Conservation (phyloP, 2,888 invertebrate genomes). For the Lepetodrilus schrolli region DNA sequence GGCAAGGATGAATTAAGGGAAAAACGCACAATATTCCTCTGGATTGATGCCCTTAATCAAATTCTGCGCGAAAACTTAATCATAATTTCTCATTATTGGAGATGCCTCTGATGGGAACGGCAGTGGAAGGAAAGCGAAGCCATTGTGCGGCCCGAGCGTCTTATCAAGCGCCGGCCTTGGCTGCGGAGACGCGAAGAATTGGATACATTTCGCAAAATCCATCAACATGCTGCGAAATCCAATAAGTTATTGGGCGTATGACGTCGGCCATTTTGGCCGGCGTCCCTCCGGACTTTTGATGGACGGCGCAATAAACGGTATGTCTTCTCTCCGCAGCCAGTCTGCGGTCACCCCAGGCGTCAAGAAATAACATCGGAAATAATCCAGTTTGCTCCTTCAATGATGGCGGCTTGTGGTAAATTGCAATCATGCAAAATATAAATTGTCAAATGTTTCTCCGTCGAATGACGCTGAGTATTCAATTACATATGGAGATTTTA, state of each 20-base stretch:
- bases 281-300: slow-evolving; percentile 12
- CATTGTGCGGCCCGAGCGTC: slow-evolving; percentile 2
- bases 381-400: slow-evolving; percentile 14
- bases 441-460: slow-evolving; percentile 25
- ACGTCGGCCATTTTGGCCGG: not conserved
- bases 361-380: slow-evolving; percentile 20
- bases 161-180: not conserved
- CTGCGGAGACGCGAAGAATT: slow-evolving; percentile 32
- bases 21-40: slow-evolving; percentile 40
- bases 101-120: slow-evolving; percentile 14
- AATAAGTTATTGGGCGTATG: slow-evolving; percentile 14
- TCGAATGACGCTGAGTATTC: slow-evolving; percentile 16
- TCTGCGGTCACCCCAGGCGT: slow-evolving; percentile 1
- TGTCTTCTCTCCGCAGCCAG: slow-evolving; percentile 2
- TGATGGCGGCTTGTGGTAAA: not conserved
- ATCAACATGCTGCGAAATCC: slow-evolving; percentile 30
- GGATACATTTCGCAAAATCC: slow-evolving; percentile 39
- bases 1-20: slow-evolving; percentile 37
- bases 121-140: not conserved
- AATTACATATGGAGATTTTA: slow-evolving; percentile 27
- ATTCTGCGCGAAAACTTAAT: slow-evolving; percentile 40
- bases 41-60: slow-evolving; percentile 42
- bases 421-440: slow-evolving; percentile 26
- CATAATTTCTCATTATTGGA: slow-evolving; percentile 41
- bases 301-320: not conserved